A percentile compares a stretch with the other conserved stretches of the same genome.
Conservation (phyloP, 2,888 invertebrate genomes). For the Cataglyphis albicans region DNA sequence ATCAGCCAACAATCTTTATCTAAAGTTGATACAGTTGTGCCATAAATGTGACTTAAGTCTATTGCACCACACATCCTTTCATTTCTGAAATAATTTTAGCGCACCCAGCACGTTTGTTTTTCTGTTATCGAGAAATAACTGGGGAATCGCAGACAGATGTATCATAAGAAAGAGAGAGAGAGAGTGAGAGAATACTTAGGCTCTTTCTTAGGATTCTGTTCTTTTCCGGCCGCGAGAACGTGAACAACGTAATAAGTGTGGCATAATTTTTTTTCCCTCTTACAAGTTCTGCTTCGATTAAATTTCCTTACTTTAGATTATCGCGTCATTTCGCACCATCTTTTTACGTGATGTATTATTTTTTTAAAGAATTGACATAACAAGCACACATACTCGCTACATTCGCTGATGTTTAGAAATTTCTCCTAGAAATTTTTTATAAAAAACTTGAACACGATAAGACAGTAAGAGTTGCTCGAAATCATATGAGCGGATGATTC, state of each 20-base stretch:
- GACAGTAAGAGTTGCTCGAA: neutral
- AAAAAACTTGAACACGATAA: neutral
- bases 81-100: conserved; percentile 21
- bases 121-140: conserved; percentile 52
- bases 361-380: neutral
- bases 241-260: conserved; percentile 62
- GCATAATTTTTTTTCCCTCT: conserved; percentile 65
- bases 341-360: neutral
- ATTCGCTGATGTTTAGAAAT: neutral
- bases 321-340: conserved; percentile 47
- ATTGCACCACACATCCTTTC: neutral
- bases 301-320: conserved; percentile 62
- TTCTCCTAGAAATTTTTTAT: neutral
- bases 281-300: conserved; percentile 62
- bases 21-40: conserved; percentile 1
- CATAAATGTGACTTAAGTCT: neutral
- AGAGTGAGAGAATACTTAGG: conserved; percentile 46
- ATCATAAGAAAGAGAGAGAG: conserved; percentile 7
- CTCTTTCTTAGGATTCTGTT: conserved; percentile 69
- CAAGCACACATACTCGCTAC: neutral
- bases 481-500: neutral
- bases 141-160: conserved; percentile 63
- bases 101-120: conserved; percentile 54
- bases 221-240: conserved; percentile 70
- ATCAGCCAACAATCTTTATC: neutral